A percentile compares a stretch with the other conserved stretches of the same genome.
Conservation (phyloP, 2,113 vertebrate species). For the Calyptommatus sinebrachiatus region DNA sequence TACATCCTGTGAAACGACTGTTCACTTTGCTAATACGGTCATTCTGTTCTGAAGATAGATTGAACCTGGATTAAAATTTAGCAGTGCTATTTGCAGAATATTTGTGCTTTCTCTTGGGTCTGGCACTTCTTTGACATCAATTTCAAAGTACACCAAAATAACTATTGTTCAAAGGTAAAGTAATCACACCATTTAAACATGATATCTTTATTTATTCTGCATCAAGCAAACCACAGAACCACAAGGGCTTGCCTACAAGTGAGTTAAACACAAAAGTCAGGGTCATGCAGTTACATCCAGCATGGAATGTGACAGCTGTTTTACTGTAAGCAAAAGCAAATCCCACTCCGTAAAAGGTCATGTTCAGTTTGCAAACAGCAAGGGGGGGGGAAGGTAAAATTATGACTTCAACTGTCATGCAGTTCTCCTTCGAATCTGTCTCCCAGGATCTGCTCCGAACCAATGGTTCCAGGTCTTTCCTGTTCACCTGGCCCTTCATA, state of each 20-base stretch:
- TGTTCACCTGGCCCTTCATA: neutral
- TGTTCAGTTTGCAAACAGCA: neutral
- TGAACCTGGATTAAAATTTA: too few species aligned
- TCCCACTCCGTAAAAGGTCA: neutral
- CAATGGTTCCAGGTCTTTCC: neutral
- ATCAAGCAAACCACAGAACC: neutral
- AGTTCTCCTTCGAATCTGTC: neutral
- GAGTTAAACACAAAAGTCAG: neutral
- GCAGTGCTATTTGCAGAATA: neutral
- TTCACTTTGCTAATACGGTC: too few species aligned
- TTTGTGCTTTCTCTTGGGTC: neutral
- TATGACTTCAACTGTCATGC: neutral
- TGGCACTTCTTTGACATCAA: neutral
- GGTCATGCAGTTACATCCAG: neutral
- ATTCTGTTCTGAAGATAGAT: too few species aligned
- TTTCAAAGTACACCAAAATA: neutral
- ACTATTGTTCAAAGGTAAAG: neutral
- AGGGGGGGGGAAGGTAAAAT: neutral
- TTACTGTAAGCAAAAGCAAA: conserved; percentile 18
- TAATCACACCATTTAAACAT: neutral
- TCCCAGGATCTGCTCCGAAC: neutral
- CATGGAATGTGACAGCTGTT: conserved; percentile 6
- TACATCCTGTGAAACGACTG: too few species aligned
- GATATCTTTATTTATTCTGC: neutral
- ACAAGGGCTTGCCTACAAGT: too few species aligned